phyloP scores from a whole-genome alignment of 1,140 invertebrate genomes.

The Micrasema minimum region DNA sequence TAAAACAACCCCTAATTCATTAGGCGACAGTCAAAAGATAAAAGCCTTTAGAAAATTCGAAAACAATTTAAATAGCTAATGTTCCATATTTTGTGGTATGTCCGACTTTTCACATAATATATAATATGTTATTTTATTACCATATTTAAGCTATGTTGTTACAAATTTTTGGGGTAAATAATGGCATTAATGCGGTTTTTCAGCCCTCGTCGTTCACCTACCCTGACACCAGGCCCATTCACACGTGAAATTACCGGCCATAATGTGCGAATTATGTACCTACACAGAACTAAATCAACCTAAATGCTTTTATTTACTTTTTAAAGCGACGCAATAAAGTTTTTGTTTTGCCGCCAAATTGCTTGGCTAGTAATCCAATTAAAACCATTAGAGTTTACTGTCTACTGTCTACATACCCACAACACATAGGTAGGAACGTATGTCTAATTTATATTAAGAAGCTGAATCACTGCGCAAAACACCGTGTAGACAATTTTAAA shows the following conservation, averaged over 20 bases:
- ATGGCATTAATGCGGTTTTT: no score
- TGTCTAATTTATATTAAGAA: no score
- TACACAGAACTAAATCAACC: background rate
- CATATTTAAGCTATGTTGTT: no score
- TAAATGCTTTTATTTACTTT: slow-evolving; percentile 37
- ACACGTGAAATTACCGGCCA: slow-evolving; percentile 5
- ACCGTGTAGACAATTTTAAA: no score
- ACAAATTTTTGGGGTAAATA: no score
- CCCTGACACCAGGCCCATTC: background rate
- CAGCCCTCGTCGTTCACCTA: no score
- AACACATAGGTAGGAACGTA: background rate
- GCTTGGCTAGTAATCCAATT: slow-evolving; percentile 35
- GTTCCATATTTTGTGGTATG: no score
- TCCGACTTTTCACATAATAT: background rate
- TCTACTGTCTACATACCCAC: background rate
- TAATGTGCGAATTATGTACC: slow-evolving; percentile 9
- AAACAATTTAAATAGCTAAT: no score
- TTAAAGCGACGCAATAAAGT: slow-evolving; percentile 24
- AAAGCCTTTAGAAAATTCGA: no score
- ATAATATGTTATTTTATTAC: background rate
- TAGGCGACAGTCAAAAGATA: no score
- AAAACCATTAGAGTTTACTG: slow-evolving; percentile 30
- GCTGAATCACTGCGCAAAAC: no score
- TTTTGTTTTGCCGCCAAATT: slow-evolving; percentile 28
- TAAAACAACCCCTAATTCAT: no score